A percentile compares a stretch with the other conserved stretches of the same genome.
Evolutionary conservation across 2,888 invertebrate species (phyloP).

Genomic region (Tipula lateralis): DNA sequence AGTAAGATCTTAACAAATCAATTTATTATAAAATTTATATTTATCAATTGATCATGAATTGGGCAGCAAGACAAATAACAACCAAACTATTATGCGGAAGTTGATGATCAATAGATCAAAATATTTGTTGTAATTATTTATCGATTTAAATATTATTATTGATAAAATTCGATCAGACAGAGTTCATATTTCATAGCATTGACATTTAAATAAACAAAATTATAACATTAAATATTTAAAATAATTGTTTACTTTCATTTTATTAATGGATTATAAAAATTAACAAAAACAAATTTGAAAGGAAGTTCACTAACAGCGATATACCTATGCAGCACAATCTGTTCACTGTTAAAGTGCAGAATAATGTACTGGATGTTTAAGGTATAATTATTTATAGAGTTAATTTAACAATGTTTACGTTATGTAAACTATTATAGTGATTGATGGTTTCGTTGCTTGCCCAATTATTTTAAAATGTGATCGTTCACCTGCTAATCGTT

Average conservation of each 20-base stretch:
- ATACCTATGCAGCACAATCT: not conserved
- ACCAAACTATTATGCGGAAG: constrained; percentile 24
- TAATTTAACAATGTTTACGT: not conserved
- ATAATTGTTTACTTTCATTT: not conserved
- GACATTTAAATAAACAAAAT: not conserved
- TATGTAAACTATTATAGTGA: not conserved
- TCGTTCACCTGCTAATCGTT: too few relatives aligned
- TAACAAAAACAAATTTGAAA: not conserved
- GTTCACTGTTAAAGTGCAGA: not conserved
- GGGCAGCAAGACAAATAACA: too few relatives aligned
- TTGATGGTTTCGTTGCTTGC: not conserved
- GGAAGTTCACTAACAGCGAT: not conserved
- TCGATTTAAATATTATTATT: not conserved
- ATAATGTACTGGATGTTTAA: not conserved
- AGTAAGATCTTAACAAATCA: not conserved
- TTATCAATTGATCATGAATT: not conserved
- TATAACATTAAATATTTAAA: not conserved
- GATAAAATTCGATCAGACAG: not conserved
- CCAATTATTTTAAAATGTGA: too few relatives aligned
- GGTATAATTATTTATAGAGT: not conserved
- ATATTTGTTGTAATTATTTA: not conserved
- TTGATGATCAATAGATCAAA: not conserved
- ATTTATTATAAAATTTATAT: not conserved
- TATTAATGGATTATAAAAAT: not conserved
- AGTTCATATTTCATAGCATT: not conserved